Conservation (phyloP, 92 coral and sea anemone genomes). For the Galaxea fascicularis region DNA sequence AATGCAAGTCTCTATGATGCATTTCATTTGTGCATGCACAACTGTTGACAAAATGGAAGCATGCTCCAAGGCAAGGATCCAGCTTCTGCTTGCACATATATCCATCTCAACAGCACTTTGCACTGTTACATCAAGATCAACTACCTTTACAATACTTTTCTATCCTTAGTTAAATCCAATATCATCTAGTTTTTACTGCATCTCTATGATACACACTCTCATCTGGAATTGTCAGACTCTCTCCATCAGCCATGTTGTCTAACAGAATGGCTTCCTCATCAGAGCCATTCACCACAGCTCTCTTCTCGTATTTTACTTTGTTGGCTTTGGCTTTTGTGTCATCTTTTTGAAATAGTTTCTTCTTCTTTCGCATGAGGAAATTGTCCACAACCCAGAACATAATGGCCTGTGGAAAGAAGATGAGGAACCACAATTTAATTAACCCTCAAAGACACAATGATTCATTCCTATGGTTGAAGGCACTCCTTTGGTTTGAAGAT, state of each 20-base stretch:
- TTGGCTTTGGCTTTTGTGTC: slow-evolving; percentile 68
- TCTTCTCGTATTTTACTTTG: slow-evolving; percentile 82
- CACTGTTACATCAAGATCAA: neutral
- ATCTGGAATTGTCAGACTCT: slow-evolving; percentile 33
- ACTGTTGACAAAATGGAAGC: neutral
- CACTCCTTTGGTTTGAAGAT: too few species aligned
- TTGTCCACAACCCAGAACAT: slow-evolving; percentile 99
- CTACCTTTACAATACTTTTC: neutral
- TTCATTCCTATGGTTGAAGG: too few species aligned
- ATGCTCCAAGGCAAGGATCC: neutral
- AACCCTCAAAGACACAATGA: too few species aligned
- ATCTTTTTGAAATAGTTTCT: slow-evolving; percentile 67
- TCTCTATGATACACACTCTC: slow-evolving; percentile 66
- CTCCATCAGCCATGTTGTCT: slow-evolving; percentile 71
- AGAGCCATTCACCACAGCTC: slow-evolving; percentile 65
- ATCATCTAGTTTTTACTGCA: slow-evolving; percentile 55
- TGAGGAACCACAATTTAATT: neutral
- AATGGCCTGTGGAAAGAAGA: slow-evolving; percentile 69
- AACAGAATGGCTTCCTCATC: slow-evolving; percentile 94
- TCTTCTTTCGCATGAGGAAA: slow-evolving; percentile 90
- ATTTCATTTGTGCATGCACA: too few species aligned
- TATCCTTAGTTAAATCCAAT: neutral
- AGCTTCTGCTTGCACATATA: neutral
- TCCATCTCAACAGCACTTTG: neutral
- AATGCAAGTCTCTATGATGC: too few species aligned